Conservation (phyloP, 2,797 vertebrate genomes). For the Falco naumanni region DNA sequence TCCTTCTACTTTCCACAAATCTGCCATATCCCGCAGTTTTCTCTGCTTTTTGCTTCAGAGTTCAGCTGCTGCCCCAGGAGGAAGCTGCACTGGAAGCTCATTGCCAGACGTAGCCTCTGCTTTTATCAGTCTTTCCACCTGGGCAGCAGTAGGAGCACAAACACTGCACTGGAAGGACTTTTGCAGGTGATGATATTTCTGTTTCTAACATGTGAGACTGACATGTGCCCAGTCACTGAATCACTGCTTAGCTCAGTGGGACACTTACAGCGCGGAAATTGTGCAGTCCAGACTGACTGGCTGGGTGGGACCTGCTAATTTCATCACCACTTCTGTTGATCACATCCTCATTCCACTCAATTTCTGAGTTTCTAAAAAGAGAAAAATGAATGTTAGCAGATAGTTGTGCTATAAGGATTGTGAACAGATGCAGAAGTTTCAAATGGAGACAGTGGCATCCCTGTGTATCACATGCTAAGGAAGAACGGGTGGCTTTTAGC, state of each 20-base stretch:
- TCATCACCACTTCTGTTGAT: background rate
- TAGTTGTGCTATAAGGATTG: background rate
- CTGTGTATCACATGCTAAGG: background rate
- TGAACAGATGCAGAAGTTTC: background rate
- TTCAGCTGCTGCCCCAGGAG: background rate
- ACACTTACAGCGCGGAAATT: fast-evolving
- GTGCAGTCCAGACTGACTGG: background rate
- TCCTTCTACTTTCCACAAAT: background rate
- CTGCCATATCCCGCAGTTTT: background rate
- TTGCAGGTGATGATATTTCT: background rate
- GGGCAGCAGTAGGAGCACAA: background rate
- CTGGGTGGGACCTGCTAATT: background rate
- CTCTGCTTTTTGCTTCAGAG: background rate
- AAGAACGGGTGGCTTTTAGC: background rate
- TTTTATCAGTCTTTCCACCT: background rate
- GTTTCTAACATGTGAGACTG: background rate
- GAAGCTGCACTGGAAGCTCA: background rate
- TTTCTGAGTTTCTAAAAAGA: background rate
- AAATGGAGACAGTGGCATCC: background rate
- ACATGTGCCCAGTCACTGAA: background rate
- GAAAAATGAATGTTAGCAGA: background rate
- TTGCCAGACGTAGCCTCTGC: background rate
- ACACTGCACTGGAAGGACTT: background rate
- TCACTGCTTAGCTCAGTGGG: background rate
- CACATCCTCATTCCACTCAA: background rate